Percentiles rank a stretch among this genome's conserved stretches.
phyloP scores from a whole-genome alignment of 2,797 vertebrate species.

The Astyanax mexicanus region DNA sequence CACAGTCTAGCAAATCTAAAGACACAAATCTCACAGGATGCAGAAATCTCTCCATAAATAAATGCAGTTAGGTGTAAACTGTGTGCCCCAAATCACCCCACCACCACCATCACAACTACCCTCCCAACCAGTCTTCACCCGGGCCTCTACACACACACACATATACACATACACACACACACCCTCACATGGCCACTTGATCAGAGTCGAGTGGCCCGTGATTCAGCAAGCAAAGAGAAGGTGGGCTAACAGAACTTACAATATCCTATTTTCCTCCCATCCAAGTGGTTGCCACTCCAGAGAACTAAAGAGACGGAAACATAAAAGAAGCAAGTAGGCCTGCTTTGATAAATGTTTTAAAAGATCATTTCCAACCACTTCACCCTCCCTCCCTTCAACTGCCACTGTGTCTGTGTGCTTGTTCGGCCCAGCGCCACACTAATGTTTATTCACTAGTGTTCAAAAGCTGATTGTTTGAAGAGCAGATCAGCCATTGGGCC shows the following conservation, averaged over 20 bases:
- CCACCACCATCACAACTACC: not conserved
- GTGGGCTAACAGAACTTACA: conserved; percentile 80
- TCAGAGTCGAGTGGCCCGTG: conserved; percentile 57
- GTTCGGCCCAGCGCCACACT: conserved; percentile 77
- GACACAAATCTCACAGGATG: conserved; percentile 61
- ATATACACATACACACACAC: conserved; percentile 57
- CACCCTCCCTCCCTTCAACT: conserved; percentile 66
- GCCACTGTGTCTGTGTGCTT: conserved; percentile 78
- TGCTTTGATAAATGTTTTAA: conserved; percentile 79
- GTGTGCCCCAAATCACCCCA: conserved; percentile 23
- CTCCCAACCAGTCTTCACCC: conserved; percentile 5
- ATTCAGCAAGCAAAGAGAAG: conserved; percentile 77
- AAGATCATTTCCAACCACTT: conserved; percentile 68
- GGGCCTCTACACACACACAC: conserved; percentile 53
- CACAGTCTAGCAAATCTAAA: conserved; percentile 64
- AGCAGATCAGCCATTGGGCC: conserved; percentile 84
- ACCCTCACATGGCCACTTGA: conserved; percentile 58
- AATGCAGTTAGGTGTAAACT: conserved; percentile 58
- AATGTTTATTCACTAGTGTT: conserved; percentile 86
- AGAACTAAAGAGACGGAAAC: conserved; percentile 83
- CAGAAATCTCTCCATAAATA: conserved; percentile 50
- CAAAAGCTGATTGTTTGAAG: conserved; percentile 83
- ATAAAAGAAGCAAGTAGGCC: conserved; percentile 78
- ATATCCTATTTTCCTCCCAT: conserved; percentile 85
- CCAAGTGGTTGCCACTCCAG: conserved; percentile 84